Base-by-base conservation (phyloP, 2,888 invertebrate genomes). In the Gymnocheta viridis region DNA sequence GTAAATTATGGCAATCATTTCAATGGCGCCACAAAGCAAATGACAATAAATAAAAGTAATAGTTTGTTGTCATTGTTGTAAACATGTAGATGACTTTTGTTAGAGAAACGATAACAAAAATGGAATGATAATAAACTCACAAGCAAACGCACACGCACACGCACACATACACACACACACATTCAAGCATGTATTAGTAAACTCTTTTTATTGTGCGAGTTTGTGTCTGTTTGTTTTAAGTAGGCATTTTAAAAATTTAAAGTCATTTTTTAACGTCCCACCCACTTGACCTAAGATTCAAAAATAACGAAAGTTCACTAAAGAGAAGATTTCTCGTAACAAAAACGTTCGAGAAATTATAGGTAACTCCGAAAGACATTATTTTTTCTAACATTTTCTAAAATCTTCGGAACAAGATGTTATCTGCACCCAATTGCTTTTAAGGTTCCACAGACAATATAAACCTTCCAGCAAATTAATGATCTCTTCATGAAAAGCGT, bases 31-130 rank as follows among this genome's bases (percentile, higher is more conserved):
- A 90, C 88, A 88, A 86, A 88, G 88, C 87, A 89, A 88, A 89
- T 89, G 89, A 87, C 88, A 90, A 90, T 90, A 90, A 90, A 90
- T 90, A 90, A 90, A 90, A 89, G 89, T 89, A 89, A 90, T 90
- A 89, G 90, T 90, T 89, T 89, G 88, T 84, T 84, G 77, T 81
- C 72, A 84, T 77, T 89, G 88, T 87, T 89, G 87, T 69, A 72
- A 77, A 67, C 88, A 88, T 87, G 88, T 87, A 88, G 87, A 87
- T 73, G 82, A 74, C 82, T 69, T 73, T 54, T 66, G 47, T 64
- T 49, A 66, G 62, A 49, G 58, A 76, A 76, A 72, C 38, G 73
- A 74, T 79, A 78, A 79, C 73, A 54, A 41, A n/a, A 12, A 54
- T 54, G 38, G 14, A 49, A 58, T 35, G 41, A 35, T 44, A n/a